Evolutionary conservation across 2,113 vertebrate genomes (phyloP).

Genomic region (Ictalurus punctatus): DNA sequence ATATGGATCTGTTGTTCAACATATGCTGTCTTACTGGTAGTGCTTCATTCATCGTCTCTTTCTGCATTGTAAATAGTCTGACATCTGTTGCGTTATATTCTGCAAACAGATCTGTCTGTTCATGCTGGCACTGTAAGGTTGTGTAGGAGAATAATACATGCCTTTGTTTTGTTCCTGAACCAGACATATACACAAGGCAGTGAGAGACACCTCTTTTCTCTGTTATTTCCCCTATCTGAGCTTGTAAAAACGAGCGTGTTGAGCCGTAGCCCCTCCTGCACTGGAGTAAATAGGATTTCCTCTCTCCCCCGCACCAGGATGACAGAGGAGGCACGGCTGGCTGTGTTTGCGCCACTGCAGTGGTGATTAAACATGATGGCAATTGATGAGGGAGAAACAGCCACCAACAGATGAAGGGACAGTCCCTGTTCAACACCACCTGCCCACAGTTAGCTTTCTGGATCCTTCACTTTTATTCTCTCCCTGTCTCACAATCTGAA

Average conservation of each 20-base stretch:
- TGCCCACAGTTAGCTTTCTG: neutral
- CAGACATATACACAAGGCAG: conserved; percentile 5
- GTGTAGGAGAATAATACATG: conserved; percentile 4
- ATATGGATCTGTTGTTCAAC: neutral
- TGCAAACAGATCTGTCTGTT: conserved; percentile 12
- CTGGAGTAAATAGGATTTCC: conserved; percentile 32
- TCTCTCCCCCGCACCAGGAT: conserved; percentile 16
- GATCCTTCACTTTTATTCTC: neutral
- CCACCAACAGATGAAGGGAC: conserved; percentile 7
- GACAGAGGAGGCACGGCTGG: conserved; percentile 24
- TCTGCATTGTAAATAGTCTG: conserved; percentile 27
- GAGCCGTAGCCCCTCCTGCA: conserved; percentile 17
- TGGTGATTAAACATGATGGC: conserved; percentile 49
- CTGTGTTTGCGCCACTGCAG: conserved; percentile 34
- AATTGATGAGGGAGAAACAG: conserved; percentile 27
- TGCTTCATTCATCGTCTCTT: neutral
- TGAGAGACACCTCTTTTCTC: neutral
- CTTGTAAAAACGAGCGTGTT: conserved; percentile 19
- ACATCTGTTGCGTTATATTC: conserved; percentile 14
- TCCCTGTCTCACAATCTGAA: neutral
- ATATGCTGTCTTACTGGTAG: neutral
- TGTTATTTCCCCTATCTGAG: neutral
- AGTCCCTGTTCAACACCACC: conserved; percentile 9
- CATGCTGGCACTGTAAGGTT: conserved; percentile 11
- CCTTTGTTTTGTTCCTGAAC: conserved; percentile 16